Evolutionary conservation across 2,113 vertebrate species (phyloP).

Genomic region (Archilochus colubris): DNA sequence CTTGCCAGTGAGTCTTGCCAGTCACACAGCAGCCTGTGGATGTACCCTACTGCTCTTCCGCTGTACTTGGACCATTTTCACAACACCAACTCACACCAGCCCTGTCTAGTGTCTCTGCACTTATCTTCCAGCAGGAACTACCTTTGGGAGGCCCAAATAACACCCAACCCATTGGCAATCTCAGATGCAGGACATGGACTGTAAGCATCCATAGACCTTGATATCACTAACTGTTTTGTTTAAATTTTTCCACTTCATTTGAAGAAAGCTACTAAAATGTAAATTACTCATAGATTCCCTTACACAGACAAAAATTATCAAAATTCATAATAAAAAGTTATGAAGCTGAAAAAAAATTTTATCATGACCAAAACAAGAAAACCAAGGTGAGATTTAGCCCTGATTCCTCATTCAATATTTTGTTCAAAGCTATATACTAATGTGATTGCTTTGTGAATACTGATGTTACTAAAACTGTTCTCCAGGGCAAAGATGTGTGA

Average conservation of each 20-base stretch:
- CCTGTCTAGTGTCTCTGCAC: neutral
- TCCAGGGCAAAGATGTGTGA: neutral
- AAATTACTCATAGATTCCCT: neutral
- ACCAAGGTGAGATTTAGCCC: neutral
- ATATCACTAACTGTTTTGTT: neutral
- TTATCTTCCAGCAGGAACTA: neutral
- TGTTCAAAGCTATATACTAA: neutral
- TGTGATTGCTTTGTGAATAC: neutral
- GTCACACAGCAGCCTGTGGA: no score
- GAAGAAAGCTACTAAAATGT: neutral
- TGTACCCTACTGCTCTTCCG: no score
- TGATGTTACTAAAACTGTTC: neutral
- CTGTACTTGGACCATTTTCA: neutral
- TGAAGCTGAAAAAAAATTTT: neutral
- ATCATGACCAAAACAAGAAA: neutral
- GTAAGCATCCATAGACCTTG: neutral
- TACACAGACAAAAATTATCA: neutral
- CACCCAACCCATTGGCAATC: neutral
- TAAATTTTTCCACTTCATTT: neutral
- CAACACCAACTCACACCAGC: neutral
- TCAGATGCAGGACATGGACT: neutral
- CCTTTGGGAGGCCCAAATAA: neutral
- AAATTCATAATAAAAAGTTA: neutral
- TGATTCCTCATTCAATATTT: neutral
- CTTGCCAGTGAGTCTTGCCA: no score